Percentiles rank a stretch among this genome's conserved stretches.
Evolutionary conservation across 2,797 vertebrate genomes (phyloP).

Genomic region (Allobates femoralis): DNA sequence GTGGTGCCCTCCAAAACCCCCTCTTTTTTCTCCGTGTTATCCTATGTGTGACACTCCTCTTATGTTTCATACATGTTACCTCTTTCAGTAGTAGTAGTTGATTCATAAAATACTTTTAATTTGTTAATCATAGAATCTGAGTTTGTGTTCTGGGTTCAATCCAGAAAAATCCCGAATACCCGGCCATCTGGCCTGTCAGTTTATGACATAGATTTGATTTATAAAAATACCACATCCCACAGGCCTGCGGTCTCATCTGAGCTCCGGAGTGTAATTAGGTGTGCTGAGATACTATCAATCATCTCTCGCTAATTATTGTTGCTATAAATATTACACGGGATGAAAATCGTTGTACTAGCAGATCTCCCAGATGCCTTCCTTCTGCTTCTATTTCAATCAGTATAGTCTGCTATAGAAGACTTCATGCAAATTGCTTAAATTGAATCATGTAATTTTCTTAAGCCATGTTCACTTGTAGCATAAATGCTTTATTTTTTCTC

Average conservation of each 20-base stretch:
- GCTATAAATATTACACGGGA: slow-evolving; percentile 48
- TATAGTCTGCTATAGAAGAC: neutral
- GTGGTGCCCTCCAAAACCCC: no score
- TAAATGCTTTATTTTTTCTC: no score
- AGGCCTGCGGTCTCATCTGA: neutral
- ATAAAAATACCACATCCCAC: slow-evolving; percentile 43
- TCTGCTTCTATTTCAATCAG: neutral
- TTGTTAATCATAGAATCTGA: neutral
- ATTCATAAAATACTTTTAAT: neutral
- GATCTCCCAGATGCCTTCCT: slow-evolving; percentile 26
- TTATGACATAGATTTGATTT: slow-evolving; percentile 30
- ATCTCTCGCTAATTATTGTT: slow-evolving; percentile 46
- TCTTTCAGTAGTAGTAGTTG: neutral
- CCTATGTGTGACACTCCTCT: neutral
- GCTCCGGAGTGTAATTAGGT: slow-evolving; percentile 49
- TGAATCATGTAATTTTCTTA: neutral
- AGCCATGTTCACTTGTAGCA: neutral
- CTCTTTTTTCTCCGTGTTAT: no score
- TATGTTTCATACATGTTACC: neutral
- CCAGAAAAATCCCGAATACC: neutral
- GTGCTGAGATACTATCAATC: slow-evolving; percentile 40
- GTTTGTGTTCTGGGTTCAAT: neutral
- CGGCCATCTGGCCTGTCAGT: neutral
- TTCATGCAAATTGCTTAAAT: neutral
- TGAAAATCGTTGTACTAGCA: neutral